phyloP scores from a whole-genome alignment of 2,113 vertebrate species.

The Eptesicus fuscus region DNA sequence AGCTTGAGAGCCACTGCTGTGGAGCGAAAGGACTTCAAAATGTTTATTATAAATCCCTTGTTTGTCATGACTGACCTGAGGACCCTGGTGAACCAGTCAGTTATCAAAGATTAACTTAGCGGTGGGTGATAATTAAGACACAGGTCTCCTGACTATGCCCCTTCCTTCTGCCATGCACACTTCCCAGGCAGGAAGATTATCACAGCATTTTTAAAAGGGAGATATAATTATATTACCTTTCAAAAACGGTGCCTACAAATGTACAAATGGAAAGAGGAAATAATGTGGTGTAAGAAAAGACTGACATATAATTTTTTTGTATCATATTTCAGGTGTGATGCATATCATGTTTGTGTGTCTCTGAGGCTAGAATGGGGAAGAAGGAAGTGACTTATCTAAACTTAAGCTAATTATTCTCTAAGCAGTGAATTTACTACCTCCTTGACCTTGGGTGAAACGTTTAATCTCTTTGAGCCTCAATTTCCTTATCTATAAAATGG shows the following conservation, averaged over 20 bases:
- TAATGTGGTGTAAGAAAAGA: not conserved
- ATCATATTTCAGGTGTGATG: slow-evolving; percentile 12
- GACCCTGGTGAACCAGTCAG: not conserved
- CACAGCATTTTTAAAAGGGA: not conserved
- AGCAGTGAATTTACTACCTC: slow-evolving; percentile 53
- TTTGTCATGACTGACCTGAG: not conserved
- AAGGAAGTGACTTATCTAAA: slow-evolving; percentile 65
- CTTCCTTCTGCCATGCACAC: not conserved
- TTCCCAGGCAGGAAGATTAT: slow-evolving; percentile 14
- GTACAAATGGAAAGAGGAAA: not conserved
- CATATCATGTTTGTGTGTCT: slow-evolving; percentile 35
- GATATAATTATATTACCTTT: not conserved
- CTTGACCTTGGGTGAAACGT: slow-evolving; percentile 60
- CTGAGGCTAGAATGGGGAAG: slow-evolving; percentile 53
- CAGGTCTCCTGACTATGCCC: not conserved
- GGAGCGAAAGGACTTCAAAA: not conserved
- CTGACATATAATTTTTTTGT: slow-evolving; percentile 5
- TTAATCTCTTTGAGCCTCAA: slow-evolving; percentile 61
- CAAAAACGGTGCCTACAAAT: not conserved
- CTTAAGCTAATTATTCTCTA: slow-evolving; percentile 72
- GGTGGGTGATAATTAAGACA: not conserved
- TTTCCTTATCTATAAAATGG: slow-evolving; percentile 72
- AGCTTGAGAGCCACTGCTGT: not conserved
- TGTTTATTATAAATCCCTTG: not conserved
- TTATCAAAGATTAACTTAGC: slow-evolving; percentile 14